Evolutionary conservation across 1,140 invertebrate species (phyloP).

Genomic region (Tetramorium simillimum): DNA sequence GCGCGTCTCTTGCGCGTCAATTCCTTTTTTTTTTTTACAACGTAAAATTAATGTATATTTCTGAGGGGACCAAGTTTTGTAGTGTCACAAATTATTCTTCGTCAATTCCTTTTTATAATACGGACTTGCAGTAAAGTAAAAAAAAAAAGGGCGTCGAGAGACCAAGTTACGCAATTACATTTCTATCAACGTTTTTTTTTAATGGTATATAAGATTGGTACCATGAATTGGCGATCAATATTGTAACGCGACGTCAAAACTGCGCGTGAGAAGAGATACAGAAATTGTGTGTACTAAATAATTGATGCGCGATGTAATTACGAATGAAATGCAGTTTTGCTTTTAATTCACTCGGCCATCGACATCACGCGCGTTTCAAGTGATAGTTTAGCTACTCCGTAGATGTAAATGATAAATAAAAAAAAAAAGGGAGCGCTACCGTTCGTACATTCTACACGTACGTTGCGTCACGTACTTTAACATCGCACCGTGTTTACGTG

Average conservation of each 20-base stretch:
- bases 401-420: not conserved
- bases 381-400: slow-evolving; percentile 16
- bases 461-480: not conserved
- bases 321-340: not conserved
- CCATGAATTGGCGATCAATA: not conserved
- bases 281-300: not conserved
- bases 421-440: not conserved
- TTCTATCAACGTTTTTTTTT: not conserved
- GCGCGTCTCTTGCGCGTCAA: not conserved
- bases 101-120: not conserved
- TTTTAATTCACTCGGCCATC: not conserved
- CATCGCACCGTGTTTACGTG: not conserved
- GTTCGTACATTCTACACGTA: slow-evolving; percentile 6
- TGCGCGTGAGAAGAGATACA: not conserved
- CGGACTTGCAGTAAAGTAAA: not conserved
- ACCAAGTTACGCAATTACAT: not conserved
- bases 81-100: not conserved
- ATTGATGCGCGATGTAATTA: not conserved
- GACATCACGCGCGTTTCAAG: not conserved
- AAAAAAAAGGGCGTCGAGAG: not conserved
- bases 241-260: not conserved
- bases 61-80: not conserved
- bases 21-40: not conserved
- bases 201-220: not conserved
- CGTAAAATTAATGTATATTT: slow-evolving; percentile 24